phyloP scores from a whole-genome alignment of 2,797 vertebrate species.

The Aphelocoma californica region DNA sequence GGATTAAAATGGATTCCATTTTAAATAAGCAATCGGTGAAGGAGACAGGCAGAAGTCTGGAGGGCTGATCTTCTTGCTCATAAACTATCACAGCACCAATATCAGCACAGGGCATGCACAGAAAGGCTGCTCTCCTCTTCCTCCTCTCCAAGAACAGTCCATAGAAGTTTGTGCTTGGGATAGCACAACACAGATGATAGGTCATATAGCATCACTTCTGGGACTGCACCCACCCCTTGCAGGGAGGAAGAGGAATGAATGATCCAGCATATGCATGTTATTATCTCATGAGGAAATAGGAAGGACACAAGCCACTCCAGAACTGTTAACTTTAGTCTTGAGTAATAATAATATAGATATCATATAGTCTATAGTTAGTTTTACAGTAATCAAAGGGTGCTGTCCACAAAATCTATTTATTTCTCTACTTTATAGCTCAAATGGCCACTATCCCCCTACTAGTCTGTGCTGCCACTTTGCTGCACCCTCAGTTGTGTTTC shows the following conservation, averaged over 20 bases:
- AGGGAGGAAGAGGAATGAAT: not conserved
- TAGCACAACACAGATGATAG: not conserved
- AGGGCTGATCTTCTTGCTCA: fast-evolving
- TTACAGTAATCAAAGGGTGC: not conserved
- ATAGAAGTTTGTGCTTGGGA: fast-evolving
- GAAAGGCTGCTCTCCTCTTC: not conserved
- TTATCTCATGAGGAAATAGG: not conserved
- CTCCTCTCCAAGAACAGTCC: not conserved
- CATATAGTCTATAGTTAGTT: not conserved
- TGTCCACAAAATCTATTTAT: not conserved
- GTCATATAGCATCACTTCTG: fast-evolving
- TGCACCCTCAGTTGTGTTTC: not conserved
- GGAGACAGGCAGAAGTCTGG: not conserved
- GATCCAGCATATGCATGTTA: not conserved
- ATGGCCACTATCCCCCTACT: not conserved
- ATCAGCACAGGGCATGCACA: fast-evolving
- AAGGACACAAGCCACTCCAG: not conserved
- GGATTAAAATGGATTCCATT: not conserved
- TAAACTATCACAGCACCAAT: fast-evolving
- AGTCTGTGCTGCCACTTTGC: not conserved
- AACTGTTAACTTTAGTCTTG: not conserved
- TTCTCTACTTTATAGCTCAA: not conserved
- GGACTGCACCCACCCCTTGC: not conserved
- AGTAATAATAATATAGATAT: not conserved
- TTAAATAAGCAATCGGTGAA: not conserved